Conservation (phyloP, 2,113 vertebrate species). For the Barbus barbus region DNA sequence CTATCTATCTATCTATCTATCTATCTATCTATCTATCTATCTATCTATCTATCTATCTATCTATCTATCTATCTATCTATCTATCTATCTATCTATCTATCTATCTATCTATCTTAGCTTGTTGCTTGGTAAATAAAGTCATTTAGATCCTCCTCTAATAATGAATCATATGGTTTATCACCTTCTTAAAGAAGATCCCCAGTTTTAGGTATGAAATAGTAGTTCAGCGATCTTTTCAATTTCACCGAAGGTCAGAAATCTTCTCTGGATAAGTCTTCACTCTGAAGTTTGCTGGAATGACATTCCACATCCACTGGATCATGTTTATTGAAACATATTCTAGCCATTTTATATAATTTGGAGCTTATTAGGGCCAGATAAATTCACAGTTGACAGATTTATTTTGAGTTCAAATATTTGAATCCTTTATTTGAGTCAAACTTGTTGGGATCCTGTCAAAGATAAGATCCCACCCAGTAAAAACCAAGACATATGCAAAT, state of each 20-base stretch:
- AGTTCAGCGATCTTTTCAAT: background rate
- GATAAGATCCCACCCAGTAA: conserved; percentile 8
- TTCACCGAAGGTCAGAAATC: background rate
- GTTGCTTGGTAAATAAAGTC: background rate
- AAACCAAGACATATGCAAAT: conserved; percentile 19
- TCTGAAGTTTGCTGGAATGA: background rate
- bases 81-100: background rate
- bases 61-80: background rate
- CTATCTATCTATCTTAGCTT: background rate
- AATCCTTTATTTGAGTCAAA: conserved; percentile 18
- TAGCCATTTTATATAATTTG: background rate
- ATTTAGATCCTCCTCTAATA: background rate
- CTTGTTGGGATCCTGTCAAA: conserved; percentile 32
- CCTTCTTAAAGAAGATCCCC: background rate
- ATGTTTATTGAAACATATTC: background rate
- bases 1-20: too few relatives aligned
- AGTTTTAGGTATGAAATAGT: background rate
- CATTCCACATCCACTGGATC: background rate
- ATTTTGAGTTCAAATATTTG: conserved; percentile 27
- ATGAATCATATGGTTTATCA: background rate
- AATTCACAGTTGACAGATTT: background rate
- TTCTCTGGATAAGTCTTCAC: background rate
- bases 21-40: background rate
- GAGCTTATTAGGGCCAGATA: background rate
- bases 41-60: background rate